These are phyloP conservation scores for Aplodontia rufa DNA, from an alignment of 2,113 vertebrate genomes.

Conservation along the genomic window DNA sequence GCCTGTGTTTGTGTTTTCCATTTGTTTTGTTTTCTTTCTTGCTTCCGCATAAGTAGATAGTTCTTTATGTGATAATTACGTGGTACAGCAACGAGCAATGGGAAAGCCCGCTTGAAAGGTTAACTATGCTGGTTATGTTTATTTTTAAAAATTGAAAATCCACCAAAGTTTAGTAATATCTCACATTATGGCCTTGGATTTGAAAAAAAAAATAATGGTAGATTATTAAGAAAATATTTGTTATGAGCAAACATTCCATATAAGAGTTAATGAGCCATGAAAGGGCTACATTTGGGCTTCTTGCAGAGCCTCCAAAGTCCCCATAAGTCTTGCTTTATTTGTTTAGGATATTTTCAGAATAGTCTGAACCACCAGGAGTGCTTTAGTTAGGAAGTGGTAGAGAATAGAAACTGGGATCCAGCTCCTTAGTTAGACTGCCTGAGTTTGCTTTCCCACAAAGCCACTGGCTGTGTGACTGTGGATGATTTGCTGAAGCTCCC, in stretches of 20 bases:
- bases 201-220: background rate
- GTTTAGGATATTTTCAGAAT: background rate
- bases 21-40: constrained; percentile 71
- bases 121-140: constrained; percentile 17
- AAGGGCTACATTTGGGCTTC: constrained; percentile 20
- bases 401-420: background rate
- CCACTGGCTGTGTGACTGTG: background rate
- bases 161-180: background rate
- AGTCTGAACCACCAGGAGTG: background rate
- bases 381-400: background rate
- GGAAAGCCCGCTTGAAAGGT: constrained; percentile 59
- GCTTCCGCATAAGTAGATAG: constrained; percentile 61
- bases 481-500: background rate
- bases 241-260: constrained; percentile 41
- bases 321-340: background rate
- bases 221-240: constrained; percentile 57
- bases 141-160: background rate
- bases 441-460: background rate
- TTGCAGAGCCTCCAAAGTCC: background rate
- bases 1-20: constrained; percentile 75
- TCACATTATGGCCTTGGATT: background rate
- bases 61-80: constrained; percentile 67
- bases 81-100: constrained; percentile 18
- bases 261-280: constrained; percentile 26
- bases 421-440: background rate